Conservation (phyloP, 2,888 invertebrate species). For the Sclerodermus sp. region DNA sequence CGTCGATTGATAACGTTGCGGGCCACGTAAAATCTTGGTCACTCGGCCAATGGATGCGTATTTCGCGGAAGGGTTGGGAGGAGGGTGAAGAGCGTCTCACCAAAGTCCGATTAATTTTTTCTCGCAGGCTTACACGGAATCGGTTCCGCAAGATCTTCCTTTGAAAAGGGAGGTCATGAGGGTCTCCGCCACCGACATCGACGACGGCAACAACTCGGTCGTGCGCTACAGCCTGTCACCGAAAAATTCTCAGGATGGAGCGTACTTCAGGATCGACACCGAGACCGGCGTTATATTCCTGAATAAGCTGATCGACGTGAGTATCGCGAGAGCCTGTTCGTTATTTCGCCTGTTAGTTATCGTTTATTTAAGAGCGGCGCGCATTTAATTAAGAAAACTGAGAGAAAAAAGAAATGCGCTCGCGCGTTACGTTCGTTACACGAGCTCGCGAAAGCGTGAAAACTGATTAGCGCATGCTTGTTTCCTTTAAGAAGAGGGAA, state of each 20-base stretch:
- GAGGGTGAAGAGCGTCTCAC: neutral
- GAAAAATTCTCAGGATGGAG: slow-evolving; percentile 60
- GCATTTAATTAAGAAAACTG: no score
- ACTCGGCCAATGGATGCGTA: no score
- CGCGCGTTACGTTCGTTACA: no score
- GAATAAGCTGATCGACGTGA: slow-evolving; percentile 67
- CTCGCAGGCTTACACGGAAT: slow-evolving; percentile 67
- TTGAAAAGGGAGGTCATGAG: slow-evolving; percentile 78
- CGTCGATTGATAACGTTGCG: no score
- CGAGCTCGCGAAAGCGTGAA: no score
- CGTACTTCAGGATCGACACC: slow-evolving; percentile 80
- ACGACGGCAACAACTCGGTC: slow-evolving; percentile 88
- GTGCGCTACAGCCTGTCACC: slow-evolving; percentile 68
- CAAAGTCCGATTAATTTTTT: neutral
- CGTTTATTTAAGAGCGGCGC: no score
- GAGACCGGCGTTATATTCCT: slow-evolving; percentile 83
- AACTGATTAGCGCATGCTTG: no score
- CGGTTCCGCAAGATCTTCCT: slow-evolving; percentile 79
- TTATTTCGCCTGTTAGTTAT: no score
- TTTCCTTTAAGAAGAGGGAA: no score
- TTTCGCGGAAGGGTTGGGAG: neutral
- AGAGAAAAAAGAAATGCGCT: no score
- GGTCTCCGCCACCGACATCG: slow-evolving; percentile 90
- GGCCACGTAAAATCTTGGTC: no score
- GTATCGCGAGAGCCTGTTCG: slow-evolving; percentile 45